phyloP scores from a whole-genome alignment of 2,797 vertebrate genomes.

The Propithecus deckenii region DNA sequence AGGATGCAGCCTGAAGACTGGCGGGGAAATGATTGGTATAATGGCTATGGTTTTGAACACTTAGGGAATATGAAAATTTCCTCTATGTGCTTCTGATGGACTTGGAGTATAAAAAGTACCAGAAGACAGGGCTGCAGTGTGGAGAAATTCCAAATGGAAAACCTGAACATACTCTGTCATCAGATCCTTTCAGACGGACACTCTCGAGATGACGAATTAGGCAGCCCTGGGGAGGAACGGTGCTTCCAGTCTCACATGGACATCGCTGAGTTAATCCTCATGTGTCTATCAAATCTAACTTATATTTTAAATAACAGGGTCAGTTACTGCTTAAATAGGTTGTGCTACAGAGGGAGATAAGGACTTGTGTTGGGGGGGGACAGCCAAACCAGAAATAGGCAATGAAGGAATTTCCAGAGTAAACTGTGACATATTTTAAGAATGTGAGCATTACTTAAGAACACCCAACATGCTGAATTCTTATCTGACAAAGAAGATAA shows the following conservation, averaged over 20 bases:
- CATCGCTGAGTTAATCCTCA: background rate
- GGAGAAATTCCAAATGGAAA: background rate
- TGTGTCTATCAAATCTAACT: background rate
- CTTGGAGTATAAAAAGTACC: background rate
- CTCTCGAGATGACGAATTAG: background rate
- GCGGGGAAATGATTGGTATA: background rate
- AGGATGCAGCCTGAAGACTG: background rate
- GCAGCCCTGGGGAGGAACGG: background rate
- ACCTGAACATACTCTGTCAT: background rate
- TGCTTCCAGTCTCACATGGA: background rate
- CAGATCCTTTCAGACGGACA: background rate
- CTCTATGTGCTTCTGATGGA: background rate
- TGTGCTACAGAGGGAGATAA: background rate
- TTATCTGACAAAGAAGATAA: background rate
- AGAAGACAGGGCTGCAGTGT: fast-evolving
- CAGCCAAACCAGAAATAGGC: background rate
- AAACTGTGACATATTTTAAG: background rate
- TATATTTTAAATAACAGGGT: background rate
- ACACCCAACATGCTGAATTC: background rate
- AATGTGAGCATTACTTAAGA: background rate
- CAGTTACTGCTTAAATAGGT: background rate
- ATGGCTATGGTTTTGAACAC: background rate
- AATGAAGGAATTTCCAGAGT: background rate
- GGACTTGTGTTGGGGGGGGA: background rate
- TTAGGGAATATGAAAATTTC: background rate